Conservation (phyloP, 2,888 invertebrate species). For the Trichopoda pennipes region DNA sequence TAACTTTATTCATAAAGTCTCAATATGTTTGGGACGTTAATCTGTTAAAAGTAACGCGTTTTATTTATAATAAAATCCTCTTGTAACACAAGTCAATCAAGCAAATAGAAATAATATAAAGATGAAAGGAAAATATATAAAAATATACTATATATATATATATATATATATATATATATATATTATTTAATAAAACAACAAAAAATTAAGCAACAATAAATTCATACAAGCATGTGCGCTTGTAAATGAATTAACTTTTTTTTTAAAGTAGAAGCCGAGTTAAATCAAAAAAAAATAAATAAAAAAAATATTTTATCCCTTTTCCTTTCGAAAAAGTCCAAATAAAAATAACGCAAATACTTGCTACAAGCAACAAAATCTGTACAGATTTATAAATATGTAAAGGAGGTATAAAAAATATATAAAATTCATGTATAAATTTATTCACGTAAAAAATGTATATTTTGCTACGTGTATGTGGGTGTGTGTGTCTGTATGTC, state of each 20-base stretch:
- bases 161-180: not conserved
- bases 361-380: not conserved
- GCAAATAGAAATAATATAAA: constrained; percentile 45
- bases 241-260: constrained; percentile 51
- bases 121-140: constrained; percentile 24
- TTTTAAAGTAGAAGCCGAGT: constrained; percentile 19
- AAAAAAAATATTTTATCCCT: constrained; percentile 25
- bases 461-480: not conserved
- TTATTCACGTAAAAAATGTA: not conserved
- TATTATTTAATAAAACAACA: not conserved
- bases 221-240: not conserved
- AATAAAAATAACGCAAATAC: not conserved
- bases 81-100: constrained; percentile 65
- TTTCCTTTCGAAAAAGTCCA: not conserved
- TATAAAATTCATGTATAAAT: constrained; percentile 4
- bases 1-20: constrained; percentile 43
- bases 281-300: constrained; percentile 32
- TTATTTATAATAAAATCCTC: constrained; percentile 59
- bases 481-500: constrained; percentile 16
- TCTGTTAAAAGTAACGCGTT: constrained; percentile 56
- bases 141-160: constrained; percentile 1
- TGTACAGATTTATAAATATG: constrained; percentile 17
- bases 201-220: constrained; percentile 1
- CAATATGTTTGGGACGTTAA: constrained; percentile 57
- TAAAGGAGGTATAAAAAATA: not conserved